Base-by-base conservation (phyloP, 2,797 vertebrate species). In the Ctenochaetus hawaiiensis region DNA sequence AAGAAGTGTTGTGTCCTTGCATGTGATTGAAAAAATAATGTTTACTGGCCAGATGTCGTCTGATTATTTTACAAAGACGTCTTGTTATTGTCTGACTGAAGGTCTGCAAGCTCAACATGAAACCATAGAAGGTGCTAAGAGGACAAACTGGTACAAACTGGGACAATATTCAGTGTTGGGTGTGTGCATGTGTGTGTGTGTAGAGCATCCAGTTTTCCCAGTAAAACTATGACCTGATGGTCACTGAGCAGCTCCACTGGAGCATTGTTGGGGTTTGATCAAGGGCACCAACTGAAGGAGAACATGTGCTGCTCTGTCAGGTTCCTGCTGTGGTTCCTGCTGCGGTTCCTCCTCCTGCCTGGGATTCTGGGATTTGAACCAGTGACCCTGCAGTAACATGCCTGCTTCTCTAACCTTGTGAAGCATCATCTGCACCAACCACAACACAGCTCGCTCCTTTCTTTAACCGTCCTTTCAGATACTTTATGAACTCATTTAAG, bases 281-380 rank as follows among this genome's bases (percentile, higher is more conserved):
- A 44, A 72, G 67, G 53, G 72, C 76, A 49, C 52, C 71, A 39
- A 13, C 16, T 62, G 63, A 72, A 30, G 58, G 34, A 56, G 53
- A 66, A 64, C 52, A 22, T 67, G 39, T 58, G 57, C n/a, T 26
- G 54, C 69, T 72, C 47, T 57, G 10, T 65, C 51, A 16, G n/a
- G 48, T 26, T 66, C 23, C 64, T 2, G 2, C 51, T 45, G 23
- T 14, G 52, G 53, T 12, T 67, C 10, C 7, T 18, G 4, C 11
- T 5, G 30, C 39, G n/a, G n/a, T n/a, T n/a, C 56, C 12, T 67
- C 10, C 7, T 18, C 6, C 11, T 5, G 30, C 39, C 41, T n/a
- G n/a, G 8, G 37, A 26, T 17, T 17, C 10, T 1, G 0, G 30
- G 43, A 22, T 56, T 43, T 52, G 47, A 77, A 59, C 53, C 3